Base-by-base conservation (phyloP, 2,888 invertebrate genomes). In the Podabrus alpinus region DNA sequence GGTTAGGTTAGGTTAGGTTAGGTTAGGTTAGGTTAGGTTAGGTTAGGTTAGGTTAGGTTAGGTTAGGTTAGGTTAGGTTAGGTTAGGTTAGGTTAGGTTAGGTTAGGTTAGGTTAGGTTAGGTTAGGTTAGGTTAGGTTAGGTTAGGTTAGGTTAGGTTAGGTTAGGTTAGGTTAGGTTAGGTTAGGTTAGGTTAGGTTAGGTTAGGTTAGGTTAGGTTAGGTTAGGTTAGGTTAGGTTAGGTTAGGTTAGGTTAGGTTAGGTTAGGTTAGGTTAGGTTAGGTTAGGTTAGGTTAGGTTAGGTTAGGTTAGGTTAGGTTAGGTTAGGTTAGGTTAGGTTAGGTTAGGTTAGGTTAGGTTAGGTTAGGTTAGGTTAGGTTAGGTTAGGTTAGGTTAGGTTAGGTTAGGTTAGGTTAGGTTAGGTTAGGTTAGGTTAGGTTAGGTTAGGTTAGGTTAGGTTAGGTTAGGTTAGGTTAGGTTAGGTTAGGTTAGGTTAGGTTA, bases 131-230 rank as follows among this genome's bases (percentile, higher is more conserved):
- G 72, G 74, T 71, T 72, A 71, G 76, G 79, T 79, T 70, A 68
- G 78, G 79, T 76, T 76, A 72, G 78, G 78, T 76, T 73, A 76
- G 80, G 79, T 76, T 15, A 59, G 59, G 45, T 77, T 15, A 77
- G 80, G 81, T 77, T 78, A 80, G 80, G 79, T 79, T 78, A 78
- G 79, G 80, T 80, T 79, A 79, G 79, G 79, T 80, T 77, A 80
- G 78, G 76, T 79, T 69, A 74, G 77, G 77, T 81, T 79, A 79
- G 79, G 78, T 81, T 79, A 80, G 81, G 78, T 81, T 80, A 78
- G 80, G 77, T 81, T 80, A 79, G 76, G 77, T 79, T 77, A 75
- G 78, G 78, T 77, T 75, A 77, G 78, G 78, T 76, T 76, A 73
- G 78, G 80, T 80, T 78, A 78, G 80, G 80, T 80, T 78, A 78